These are phyloP conservation scores for Gopherus flavomarginatus DNA, from an alignment of 2,113 vertebrate species.

Conservation along the genomic window DNA sequence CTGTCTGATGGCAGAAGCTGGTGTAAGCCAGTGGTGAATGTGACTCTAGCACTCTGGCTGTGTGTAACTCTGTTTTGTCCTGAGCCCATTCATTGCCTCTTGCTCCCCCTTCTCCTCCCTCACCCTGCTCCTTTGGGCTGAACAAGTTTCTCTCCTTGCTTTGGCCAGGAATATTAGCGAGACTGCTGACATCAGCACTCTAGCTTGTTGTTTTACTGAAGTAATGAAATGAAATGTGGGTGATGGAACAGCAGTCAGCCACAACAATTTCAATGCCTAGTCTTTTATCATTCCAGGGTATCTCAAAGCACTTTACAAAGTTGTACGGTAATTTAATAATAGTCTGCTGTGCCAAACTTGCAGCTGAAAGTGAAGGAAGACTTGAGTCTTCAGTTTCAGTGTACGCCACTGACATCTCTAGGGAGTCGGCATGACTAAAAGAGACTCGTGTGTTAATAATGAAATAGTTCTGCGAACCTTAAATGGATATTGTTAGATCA, in stretches of 20 bases:
- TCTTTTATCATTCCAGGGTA: neutral
- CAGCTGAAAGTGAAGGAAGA: neutral
- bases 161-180: neutral
- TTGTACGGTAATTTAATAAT: neutral
- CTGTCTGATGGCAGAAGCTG: neutral
- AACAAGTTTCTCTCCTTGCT: neutral
- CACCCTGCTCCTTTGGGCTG: neutral
- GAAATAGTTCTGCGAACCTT: neutral
- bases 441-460: fast-evolving
- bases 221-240: slow-evolving; percentile 20
- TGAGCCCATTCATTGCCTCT: neutral
- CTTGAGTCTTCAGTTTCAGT: neutral
- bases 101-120: neutral
- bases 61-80: neutral
- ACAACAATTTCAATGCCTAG: neutral
- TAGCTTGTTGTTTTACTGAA: slow-evolving; percentile 8
- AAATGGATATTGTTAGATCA: neutral
- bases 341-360: neutral
- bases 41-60: neutral
- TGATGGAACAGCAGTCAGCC: neutral
- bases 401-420: neutral
- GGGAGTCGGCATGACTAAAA: neutral
- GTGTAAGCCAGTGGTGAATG: neutral
- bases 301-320: neutral
- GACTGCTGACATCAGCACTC: slow-evolving; percentile 6